Conservation (phyloP, 2,113 vertebrate genomes). For the Quiscalus mexicanus region DNA sequence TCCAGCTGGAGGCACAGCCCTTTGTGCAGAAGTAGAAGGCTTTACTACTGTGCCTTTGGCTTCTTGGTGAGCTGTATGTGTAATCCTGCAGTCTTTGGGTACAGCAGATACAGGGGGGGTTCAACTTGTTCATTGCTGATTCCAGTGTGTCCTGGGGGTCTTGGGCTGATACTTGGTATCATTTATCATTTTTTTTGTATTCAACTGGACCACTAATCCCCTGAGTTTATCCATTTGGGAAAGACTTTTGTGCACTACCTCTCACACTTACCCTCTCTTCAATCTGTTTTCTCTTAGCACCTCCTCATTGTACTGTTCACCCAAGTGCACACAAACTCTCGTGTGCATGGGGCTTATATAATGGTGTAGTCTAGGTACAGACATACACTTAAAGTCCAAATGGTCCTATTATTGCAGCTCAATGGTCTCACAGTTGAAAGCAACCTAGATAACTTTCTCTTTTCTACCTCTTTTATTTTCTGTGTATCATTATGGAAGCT, state of each 20-base stretch:
- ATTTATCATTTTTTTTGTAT: not conserved
- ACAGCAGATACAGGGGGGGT: not conserved
- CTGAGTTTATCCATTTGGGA: not conserved
- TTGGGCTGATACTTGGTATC: not conserved
- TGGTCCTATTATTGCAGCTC: not conserved
- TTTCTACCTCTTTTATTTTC: not conserved
- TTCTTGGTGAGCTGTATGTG: not conserved
- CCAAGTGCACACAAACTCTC: not conserved
- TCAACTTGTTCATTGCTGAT: not conserved
- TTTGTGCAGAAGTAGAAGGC: not conserved
- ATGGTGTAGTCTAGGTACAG: not conserved
- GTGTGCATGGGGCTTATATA: accelerated
- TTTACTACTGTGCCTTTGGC: not conserved
- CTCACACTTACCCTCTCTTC: not conserved
- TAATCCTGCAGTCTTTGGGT: not conserved
- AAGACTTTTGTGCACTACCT: not conserved
- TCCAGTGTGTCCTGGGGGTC: not conserved
- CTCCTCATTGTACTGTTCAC: not conserved
- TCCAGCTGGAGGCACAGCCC: not conserved
- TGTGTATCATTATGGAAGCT: not conserved
- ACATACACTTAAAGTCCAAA: not conserved
- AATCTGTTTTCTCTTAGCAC: not conserved
- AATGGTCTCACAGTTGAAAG: not conserved
- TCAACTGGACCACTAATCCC: not conserved
- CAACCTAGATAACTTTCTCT: not conserved